Evolutionary conservation across 2,113 vertebrate species (phyloP).

Genomic region (Paedocypris sp.): DNA sequence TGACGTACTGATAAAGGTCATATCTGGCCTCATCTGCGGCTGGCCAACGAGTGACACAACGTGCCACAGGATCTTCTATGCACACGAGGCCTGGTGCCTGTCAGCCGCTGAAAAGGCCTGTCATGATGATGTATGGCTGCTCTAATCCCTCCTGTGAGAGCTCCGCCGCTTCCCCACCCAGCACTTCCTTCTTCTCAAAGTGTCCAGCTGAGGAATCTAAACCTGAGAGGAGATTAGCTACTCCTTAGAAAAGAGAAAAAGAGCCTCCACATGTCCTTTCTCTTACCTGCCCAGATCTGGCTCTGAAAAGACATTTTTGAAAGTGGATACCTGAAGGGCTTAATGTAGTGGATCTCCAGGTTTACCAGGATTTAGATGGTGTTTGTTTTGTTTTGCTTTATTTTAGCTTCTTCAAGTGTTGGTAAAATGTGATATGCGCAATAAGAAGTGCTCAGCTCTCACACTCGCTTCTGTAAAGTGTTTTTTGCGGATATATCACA

Average conservation of each 20-base stretch:
- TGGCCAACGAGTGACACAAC: constrained; percentile 50
- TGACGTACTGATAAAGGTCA: constrained; percentile 48
- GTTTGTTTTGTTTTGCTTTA: background rate
- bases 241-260: constrained; percentile 47
- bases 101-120: constrained; percentile 63
- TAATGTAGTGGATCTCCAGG: constrained; percentile 36
- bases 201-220: constrained; percentile 55
- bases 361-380: background rate
- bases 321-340: constrained; percentile 46
- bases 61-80: constrained; percentile 55
- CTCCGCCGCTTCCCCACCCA: constrained; percentile 63
- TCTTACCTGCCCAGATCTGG: constrained; percentile 47
- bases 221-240: constrained; percentile 65
- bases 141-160: constrained; percentile 64
- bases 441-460: too few relatives aligned
- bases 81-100: constrained; percentile 49
- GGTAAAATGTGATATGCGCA: too few relatives aligned
- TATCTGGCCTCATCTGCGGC: constrained; percentile 46
- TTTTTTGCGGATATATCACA: too few relatives aligned
- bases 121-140: constrained; percentile 65
- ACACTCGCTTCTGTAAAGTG: too few relatives aligned
- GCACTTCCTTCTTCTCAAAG: constrained; percentile 64
- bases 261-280: constrained; percentile 45
- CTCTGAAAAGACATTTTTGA: constrained; percentile 53
- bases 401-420: too few relatives aligned